These are phyloP conservation scores for Malachius bipustulatus DNA, from an alignment of 2,888 invertebrate genomes.

Conservation along the genomic window DNA sequence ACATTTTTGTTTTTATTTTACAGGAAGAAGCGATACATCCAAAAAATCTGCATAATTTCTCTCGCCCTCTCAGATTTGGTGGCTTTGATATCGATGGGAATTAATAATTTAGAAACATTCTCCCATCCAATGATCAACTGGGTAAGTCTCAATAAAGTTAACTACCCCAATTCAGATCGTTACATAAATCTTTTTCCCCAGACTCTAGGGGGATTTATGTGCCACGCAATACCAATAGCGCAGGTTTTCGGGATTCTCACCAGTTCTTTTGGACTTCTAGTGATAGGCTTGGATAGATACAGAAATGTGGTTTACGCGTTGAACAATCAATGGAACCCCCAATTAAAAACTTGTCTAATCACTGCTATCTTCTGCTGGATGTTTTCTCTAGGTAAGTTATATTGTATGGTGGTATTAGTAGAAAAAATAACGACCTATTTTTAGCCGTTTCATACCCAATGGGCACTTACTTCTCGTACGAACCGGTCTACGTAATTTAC, in stretches of 20 bases:
- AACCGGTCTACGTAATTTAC: too few species aligned
- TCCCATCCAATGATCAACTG: constrained; percentile 30
- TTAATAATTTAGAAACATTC: constrained; percentile 30
- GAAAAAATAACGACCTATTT: too few species aligned
- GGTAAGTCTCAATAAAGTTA: constrained; percentile 29
- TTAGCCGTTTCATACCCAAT: too few species aligned
- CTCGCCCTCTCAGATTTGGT: constrained; percentile 41
- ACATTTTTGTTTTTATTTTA: constrained; percentile 17
- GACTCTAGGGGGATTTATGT: constrained; percentile 39
- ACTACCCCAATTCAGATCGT: too few species aligned
- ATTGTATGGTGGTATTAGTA: too few species aligned
- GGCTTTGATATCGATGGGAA: constrained; percentile 27
- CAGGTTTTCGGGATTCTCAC: constrained; percentile 41
- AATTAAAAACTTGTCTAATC: constrained; percentile 28
- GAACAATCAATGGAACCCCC: constrained; percentile 39
- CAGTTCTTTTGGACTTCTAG: constrained; percentile 42
- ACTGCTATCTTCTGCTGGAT: constrained; percentile 34
- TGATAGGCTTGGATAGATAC: constrained; percentile 46
- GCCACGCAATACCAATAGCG: constrained; percentile 39
- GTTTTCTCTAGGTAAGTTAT: constrained; percentile 32
- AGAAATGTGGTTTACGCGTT: constrained; percentile 38
- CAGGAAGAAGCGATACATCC: constrained; percentile 41
- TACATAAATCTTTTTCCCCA: too few species aligned
- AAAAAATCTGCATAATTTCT: constrained; percentile 40
- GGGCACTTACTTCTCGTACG: too few species aligned